phyloP scores from a whole-genome alignment of 2,797 vertebrate species.

The Sebastes jordani region DNA sequence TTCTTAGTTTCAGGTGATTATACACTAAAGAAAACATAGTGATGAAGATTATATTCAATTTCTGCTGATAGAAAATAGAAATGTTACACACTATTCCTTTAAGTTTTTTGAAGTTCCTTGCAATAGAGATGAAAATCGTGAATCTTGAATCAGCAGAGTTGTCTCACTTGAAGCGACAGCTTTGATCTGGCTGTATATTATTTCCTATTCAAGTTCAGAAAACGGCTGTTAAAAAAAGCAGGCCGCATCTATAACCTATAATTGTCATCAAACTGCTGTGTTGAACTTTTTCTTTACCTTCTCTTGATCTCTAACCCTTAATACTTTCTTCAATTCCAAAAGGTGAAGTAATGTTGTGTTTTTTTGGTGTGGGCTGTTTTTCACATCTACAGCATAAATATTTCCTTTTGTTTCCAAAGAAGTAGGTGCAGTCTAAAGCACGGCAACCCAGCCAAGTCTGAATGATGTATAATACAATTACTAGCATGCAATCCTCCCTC shows the following conservation, averaged over 20 bases:
- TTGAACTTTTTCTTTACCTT: not conserved
- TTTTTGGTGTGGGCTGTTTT: not conserved
- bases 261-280: not conserved
- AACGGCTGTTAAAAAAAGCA: not conserved
- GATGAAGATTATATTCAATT: too few relatives aligned
- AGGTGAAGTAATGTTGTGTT: not conserved
- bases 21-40: too few relatives aligned
- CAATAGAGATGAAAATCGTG: not conserved
- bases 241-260: not conserved
- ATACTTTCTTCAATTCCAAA: not conserved
- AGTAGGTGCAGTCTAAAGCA: not conserved
- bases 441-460: conserved; percentile 3
- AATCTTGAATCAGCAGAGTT: not conserved
- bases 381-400: not conserved
- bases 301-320: not conserved
- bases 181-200: not conserved
- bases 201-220: not conserved
- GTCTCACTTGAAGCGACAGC: not conserved
- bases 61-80: too few relatives aligned
- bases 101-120: not conserved
- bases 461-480: conserved; percentile 53
- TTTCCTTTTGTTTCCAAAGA: not conserved
- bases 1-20: too few relatives aligned
- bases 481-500: conserved; percentile 6
- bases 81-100: not conserved